A percentile compares a stretch with the other conserved stretches of the same genome.
Evolutionary conservation across 2,113 vertebrate species (phyloP).

Genomic region (Athene cunicularia): DNA sequence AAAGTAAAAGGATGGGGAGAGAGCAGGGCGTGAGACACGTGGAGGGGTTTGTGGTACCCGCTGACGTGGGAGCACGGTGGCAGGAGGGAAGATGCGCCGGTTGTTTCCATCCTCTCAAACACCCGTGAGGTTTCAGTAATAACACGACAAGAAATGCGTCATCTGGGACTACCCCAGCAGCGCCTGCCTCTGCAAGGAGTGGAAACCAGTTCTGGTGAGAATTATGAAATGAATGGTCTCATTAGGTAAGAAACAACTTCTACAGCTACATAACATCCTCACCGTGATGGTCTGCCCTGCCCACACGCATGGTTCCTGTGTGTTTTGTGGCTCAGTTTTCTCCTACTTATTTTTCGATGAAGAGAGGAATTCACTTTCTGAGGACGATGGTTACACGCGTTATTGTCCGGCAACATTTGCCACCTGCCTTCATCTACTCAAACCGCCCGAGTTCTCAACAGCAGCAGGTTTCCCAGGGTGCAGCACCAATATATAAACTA

Average conservation of each 20-base stretch:
- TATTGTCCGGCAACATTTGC: fast-evolving
- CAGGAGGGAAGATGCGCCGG: fast-evolving
- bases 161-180: fast-evolving
- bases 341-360: background rate
- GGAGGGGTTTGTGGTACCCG: background rate
- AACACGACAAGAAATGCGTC: fast-evolving
- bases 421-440: background rate
- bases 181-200: background rate
- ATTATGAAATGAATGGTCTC: fast-evolving
- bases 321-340: fast-evolving
- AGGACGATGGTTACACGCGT: fast-evolving
- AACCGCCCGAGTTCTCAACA: background rate
- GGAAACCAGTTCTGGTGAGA: background rate
- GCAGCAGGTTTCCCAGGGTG: background rate
- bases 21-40: fast-evolving
- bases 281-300: background rate
- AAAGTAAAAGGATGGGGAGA: background rate
- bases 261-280: background rate
- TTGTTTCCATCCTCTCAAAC: background rate
- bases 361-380: background rate
- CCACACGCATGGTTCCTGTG: fast-evolving
- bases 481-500: background rate
- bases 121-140: background rate
- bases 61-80: background rate
- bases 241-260: background rate